Evolutionary conservation across 2,113 vertebrate species (phyloP).

Genomic region (Anas platyrhynchos): DNA sequence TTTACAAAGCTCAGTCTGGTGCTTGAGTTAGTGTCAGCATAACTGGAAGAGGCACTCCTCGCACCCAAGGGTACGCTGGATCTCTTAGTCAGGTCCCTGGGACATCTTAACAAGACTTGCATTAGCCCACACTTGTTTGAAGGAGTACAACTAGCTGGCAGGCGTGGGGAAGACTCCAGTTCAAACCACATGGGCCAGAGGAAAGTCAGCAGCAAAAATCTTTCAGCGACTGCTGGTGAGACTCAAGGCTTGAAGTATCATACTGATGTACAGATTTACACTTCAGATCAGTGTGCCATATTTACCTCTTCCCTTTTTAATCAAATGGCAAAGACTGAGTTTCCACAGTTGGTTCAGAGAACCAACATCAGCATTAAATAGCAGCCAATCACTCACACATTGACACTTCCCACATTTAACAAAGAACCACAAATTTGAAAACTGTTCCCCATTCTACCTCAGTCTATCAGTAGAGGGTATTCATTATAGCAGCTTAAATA

Average conservation of each 20-base stretch:
- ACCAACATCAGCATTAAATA: not conserved
- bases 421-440: not conserved
- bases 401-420: slow-evolving; percentile 12
- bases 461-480: not conserved
- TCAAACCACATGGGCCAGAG: not conserved
- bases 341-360: not conserved
- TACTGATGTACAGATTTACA: not conserved
- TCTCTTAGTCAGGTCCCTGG: not conserved
- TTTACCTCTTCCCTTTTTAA: not conserved
- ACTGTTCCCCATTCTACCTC: not conserved
- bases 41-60: not conserved
- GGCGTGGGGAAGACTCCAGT: not conserved
- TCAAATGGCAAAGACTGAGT: not conserved
- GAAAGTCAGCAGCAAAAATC: not conserved
- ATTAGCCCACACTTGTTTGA: not conserved
- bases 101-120: not conserved
- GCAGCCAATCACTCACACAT: not conserved
- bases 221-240: not conserved
- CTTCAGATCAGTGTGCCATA: not conserved
- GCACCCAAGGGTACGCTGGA: fast-evolving
- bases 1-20: not conserved
- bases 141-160: not conserved
- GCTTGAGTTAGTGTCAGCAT: fast-evolving
- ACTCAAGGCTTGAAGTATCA: not conserved
- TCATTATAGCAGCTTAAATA: not conserved